Base-by-base conservation (phyloP, 2,113 vertebrate genomes). In the Ctenodactylus gundi region DNA sequence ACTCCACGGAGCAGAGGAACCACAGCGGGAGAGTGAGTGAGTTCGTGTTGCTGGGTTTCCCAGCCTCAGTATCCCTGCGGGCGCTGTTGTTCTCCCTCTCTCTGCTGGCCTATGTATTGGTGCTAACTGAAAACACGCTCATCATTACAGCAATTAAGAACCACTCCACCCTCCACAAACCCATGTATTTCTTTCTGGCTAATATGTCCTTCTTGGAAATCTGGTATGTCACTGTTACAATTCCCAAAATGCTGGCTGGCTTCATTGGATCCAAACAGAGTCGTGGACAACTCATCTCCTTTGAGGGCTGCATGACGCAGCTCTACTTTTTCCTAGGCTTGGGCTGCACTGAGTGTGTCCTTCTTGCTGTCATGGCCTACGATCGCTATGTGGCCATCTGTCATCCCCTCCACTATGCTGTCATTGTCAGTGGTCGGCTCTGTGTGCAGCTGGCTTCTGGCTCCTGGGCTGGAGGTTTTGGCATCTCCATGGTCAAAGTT, bases 121-220 rank as follows among this genome's bases (percentile, higher is more conserved):
- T 97, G 36, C 88, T 97, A 51, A 97, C 91, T 62, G 95, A 97
- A 68, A 98, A 98, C n/a, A 81, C 15, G 15, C 94, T 98, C 29
- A 97, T 98, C 60, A 93, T 95, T 39, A 14, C 81, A 58, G 91
- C 96, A 23, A 64, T 97, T 77, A 97, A 23, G 39, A 95, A 29
- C 65, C 94, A 96, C 14, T 77, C 94, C 2, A 94, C 88, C 6
- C 97, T 97, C 14, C 97, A 97, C 78, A 98, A 97, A 78, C 97
- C 97, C 46, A 97, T 97, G 97, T 98, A 98, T 67, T 98, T 97
- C 65, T 98, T 98, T 84, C 88, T 98, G 67, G 94, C 96, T 75
- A 98, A 97, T 85, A 96, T 98, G 96, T 97, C 97, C 12, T 97
- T 97, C 76, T 64, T 98, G 60, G 97, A 97, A 60, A 96, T 97